A percentile compares a stretch with the other conserved stretches of the same genome.
These are phyloP conservation scores for Trichonephila clavipes DNA, from an alignment of 1,140 invertebrate genomes.

Conservation along the genomic window DNA sequence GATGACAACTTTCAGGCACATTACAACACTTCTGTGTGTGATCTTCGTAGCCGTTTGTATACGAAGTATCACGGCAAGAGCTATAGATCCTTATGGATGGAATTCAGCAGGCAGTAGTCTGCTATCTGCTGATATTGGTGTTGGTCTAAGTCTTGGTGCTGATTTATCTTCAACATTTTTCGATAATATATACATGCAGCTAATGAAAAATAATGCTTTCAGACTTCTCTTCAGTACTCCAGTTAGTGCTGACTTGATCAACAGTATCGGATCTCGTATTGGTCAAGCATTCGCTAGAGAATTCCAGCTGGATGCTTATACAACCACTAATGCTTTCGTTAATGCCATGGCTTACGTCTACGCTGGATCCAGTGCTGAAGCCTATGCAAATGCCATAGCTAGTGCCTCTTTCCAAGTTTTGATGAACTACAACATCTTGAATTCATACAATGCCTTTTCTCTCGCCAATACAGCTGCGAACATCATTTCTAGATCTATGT, in stretches of 20 bases:
- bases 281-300: background rate
- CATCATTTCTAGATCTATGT: background rate
- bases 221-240: background rate
- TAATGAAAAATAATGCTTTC: constrained; percentile 31
- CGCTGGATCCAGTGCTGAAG: background rate
- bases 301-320: background rate
- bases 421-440: background rate
- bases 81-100: constrained; percentile 1
- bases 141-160: background rate
- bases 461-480: background rate
- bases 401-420: background rate
- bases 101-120: background rate
- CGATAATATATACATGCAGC: constrained; percentile 22
- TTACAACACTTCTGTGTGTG: background rate
- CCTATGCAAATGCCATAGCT: background rate
- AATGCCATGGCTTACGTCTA: constrained; percentile 20
- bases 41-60: background rate
- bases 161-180: background rate
- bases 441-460: background rate
- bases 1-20: background rate
- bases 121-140: background rate
- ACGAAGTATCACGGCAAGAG: background rate
- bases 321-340: background rate
- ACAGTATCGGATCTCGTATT: background rate
- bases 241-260: background rate